These are phyloP conservation scores for Propsilocerus akamusi DNA, from an alignment of 1,140 invertebrate genomes.

Conservation along the genomic window DNA sequence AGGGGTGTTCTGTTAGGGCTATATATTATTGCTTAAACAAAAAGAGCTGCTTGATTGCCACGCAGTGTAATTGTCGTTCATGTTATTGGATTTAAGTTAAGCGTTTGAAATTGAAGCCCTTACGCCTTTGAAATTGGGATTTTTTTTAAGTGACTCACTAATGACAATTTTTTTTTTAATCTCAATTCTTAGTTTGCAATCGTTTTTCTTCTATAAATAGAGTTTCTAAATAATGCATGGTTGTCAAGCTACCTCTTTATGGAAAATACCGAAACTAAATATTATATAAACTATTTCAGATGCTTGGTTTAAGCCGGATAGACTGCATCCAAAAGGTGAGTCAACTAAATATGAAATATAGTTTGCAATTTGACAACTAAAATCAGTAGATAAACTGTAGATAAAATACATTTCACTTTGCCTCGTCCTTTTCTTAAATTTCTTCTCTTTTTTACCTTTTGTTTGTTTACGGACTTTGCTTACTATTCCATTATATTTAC, in stretches of 20 bases:
- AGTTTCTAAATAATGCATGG: not conserved
- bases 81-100: too few relatives aligned
- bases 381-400: not conserved
- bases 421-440: not conserved
- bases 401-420: conserved; percentile 5
- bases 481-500: not conserved
- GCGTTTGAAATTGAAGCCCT: too few relatives aligned
- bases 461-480: not conserved
- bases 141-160: not conserved
- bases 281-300: conserved; percentile 41
- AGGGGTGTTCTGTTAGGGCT: not conserved
- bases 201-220: not conserved
- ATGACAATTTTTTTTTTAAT: not conserved
- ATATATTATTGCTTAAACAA: too few relatives aligned
- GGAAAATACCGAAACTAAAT: not conserved
- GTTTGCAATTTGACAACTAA: too few relatives aligned
- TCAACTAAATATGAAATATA: too few relatives aligned
- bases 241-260: not conserved
- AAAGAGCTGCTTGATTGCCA: too few relatives aligned
- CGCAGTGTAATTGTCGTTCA: too few relatives aligned
- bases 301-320: conserved; percentile 77
- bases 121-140: not conserved
- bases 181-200: not conserved
- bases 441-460: not conserved
- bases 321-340: conserved; percentile 76